Evolutionary conservation across 1,140 invertebrate genomes (phyloP), one percentile per base, ranked within the genome.

Genomic region (Eulimnadia texana): DNA sequence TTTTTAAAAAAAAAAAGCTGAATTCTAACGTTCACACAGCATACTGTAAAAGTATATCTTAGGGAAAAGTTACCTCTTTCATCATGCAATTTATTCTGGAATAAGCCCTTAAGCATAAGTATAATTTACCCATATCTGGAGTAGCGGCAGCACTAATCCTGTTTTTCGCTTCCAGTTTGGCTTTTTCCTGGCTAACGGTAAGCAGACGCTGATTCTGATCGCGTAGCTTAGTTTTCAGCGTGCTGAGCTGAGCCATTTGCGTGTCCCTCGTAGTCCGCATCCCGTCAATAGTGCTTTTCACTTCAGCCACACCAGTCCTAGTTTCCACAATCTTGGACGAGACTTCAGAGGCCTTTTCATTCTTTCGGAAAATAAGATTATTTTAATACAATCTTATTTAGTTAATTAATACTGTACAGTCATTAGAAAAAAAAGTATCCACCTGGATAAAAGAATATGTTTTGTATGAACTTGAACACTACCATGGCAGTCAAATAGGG

Each of bases 251-350:
- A 56, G 84, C 80, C 74, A 96, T 82, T 66, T 91, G 91, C 0
- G 84, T 76, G 72, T 99, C 96, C 33, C 96, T 77, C 24, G 89
- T 90, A 0, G 82, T 67, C 47, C 94, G 77, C 95, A 99, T 98
- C 3, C 87, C 86, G 76, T 99, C 95, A 64, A 99, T 99, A 23
- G 90, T 91, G 1, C 85, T 82, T 74, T 98, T 98, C 0, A 95
- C 87, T 47, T 87, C 85, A 0, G 92, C 88, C 0, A 99, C 94
- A 20, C 84, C 86, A 27, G 86, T 82, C 2, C 91, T 79, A 0
- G 90, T 92, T 68, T 93, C 89, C 64, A 83, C 84, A 63, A 96
- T 93, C 70, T 89, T 91, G 67, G 83, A 81, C 23, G 86, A 89
- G 53, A 96, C 70, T 72, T 96, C 89, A 64, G 84, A 84, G 1